phyloP scores from a whole-genome alignment of 2,113 vertebrate species.

The Myotis yumanensis region DNA sequence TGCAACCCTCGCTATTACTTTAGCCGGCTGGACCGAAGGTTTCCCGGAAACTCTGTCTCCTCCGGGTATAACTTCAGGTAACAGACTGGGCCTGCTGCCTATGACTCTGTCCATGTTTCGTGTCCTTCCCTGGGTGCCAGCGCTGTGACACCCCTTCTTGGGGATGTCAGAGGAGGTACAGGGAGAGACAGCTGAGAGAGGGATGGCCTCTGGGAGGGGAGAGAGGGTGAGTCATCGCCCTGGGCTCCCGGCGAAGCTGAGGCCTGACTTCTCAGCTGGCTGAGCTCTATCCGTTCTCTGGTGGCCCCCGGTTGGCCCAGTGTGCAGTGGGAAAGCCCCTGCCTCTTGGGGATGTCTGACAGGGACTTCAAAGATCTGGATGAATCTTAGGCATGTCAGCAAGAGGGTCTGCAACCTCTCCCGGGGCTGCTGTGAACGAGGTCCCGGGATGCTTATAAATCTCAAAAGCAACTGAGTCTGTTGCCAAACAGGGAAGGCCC shows the following conservation, averaged over 20 bases:
- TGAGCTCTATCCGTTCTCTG: background rate
- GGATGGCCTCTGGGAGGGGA: background rate
- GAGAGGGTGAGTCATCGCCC: background rate
- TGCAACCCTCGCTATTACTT: constrained; percentile 95
- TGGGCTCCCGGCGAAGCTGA: fast-evolving
- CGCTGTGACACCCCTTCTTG: background rate
- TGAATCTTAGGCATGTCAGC: background rate
- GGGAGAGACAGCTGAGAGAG: background rate
- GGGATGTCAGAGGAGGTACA: background rate
- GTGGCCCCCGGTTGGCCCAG: background rate
- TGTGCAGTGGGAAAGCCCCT: background rate
- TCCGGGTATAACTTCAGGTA: constrained; percentile 98
- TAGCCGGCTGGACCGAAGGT: constrained; percentile 90
- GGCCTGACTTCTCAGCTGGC: background rate
- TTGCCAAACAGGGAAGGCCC: background rate
- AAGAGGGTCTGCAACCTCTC: background rate
- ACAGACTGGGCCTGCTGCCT: fast-evolving
- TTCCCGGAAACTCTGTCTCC: constrained; percentile 84
- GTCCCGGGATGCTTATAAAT: background rate
- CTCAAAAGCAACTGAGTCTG: background rate
- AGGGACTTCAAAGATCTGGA: background rate
- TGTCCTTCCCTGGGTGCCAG: background rate
- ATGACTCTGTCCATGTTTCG: background rate
- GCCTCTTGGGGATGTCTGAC: background rate
- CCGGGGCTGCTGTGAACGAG: background rate